These are phyloP conservation scores for Acrossocheilus wenchowensis DNA, from an alignment of 2,797 vertebrate genomes.

Conservation along the genomic window DNA sequence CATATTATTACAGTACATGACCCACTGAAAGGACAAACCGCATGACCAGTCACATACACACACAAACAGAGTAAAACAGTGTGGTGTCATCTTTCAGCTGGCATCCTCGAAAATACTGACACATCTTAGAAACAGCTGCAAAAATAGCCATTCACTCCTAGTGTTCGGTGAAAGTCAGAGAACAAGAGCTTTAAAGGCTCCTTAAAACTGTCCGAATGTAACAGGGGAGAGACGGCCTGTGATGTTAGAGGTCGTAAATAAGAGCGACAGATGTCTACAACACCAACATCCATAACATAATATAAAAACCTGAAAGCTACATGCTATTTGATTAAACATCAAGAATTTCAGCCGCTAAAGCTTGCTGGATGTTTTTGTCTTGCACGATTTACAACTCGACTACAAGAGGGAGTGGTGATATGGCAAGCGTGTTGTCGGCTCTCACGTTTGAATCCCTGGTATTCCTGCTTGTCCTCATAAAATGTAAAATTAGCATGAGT, in stretches of 20 bases:
- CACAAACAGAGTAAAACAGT: slow-evolving; percentile 61
- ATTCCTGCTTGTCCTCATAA: slow-evolving; percentile 61
- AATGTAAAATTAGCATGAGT: slow-evolving; percentile 68
- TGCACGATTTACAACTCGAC: slow-evolving; percentile 53
- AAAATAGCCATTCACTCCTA: slow-evolving; percentile 63
- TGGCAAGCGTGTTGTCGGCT: slow-evolving; percentile 37
- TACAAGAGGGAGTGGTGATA: slow-evolving; percentile 46
- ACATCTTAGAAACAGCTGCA: slow-evolving; percentile 74
- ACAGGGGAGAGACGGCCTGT: not conserved
- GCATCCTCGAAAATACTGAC: slow-evolving; percentile 68
- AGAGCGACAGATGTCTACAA: not conserved
- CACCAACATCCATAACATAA: not conserved
- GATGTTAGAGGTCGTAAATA: slow-evolving; percentile 1
- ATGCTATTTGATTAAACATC: not conserved
- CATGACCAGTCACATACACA: slow-evolving; percentile 11
- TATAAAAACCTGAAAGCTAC: not conserved
- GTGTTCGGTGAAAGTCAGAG: slow-evolving; percentile 48
- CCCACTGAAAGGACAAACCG: not conserved
- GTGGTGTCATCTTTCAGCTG: slow-evolving; percentile 68
- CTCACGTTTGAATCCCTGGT: slow-evolving; percentile 37
- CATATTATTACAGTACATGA: slow-evolving; percentile 7
- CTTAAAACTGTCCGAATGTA: slow-evolving; percentile 37
- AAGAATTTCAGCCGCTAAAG: not conserved
- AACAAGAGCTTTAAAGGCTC: slow-evolving; percentile 25
- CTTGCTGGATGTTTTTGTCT: not conserved